Base-by-base conservation (phyloP, 1,140 invertebrate genomes). In the Episyrphus balteatus region DNA sequence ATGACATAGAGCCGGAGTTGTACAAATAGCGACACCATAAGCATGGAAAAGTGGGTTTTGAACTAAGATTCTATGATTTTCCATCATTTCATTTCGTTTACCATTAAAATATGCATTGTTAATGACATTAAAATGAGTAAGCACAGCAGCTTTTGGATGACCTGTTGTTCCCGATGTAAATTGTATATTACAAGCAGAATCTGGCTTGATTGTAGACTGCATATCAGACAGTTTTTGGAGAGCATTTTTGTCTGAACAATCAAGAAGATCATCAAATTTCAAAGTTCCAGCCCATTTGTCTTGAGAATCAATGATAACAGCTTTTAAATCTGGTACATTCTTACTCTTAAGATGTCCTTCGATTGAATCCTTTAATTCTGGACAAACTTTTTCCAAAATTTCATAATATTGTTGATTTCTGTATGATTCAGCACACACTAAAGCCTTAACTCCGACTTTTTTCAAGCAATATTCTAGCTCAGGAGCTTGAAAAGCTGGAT, bases 21-120 rank as follows among this genome's bases (percentile, higher is more conserved):
- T 88, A 33, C 84, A 71, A 1, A 66, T 65, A 1, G 86, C 74
- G 31, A 84, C 81, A 0, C 90, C 93, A 62, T 87, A 92, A 13
- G 84, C 91, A 63, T 99, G 95, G 62, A 96, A 98, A 12, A 96
- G 73, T 0, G 94, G 94, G 1, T 90, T 86, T 66, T 92, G 83
- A 0, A 84, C 56, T 57, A 89, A 92, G 36, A 88, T 67, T 5
- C 54, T 40, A 6, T 56, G 54, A 13, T 51, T 55, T 5, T 10
- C 38, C 1, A 36, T 49, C n/a, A 61, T 30, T 36, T 66, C 17
- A 43, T 66, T 66, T 7, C 86, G 73, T 44, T 71, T 66, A 0
- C 79, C 81, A 37, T 76, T 68, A 59, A 82, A 75, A 50, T 80
- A 81, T 5, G 80, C 76, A 68, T 98, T 97, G 61, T 98, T 98